phyloP scores from a whole-genome alignment of 2,113 vertebrate species.

The Anoura caudifer region DNA sequence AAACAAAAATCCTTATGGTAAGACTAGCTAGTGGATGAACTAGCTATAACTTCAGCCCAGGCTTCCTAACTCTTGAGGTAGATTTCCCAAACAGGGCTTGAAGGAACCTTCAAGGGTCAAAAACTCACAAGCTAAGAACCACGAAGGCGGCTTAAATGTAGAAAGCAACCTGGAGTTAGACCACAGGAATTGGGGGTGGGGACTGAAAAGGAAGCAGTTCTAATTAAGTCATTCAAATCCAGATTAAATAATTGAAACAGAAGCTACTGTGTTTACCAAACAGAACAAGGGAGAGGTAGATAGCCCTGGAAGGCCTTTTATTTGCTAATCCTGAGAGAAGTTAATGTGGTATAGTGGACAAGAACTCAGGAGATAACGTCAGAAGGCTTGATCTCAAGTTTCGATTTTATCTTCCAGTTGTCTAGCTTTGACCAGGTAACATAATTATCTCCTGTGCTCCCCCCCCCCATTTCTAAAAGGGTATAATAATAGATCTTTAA shows the following conservation, averaged over 20 bases:
- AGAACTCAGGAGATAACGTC: background rate
- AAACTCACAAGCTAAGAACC: background rate
- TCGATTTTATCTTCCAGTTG: background rate
- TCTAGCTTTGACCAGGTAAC: background rate
- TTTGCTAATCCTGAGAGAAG: background rate
- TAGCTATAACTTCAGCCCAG: background rate
- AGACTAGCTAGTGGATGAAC: background rate
- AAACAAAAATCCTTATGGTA: background rate
- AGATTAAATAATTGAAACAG: background rate
- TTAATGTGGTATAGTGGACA: background rate
- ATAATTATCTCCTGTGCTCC: background rate
- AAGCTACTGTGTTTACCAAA: background rate
- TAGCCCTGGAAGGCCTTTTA: background rate
- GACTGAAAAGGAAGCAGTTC: background rate
- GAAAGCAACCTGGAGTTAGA: background rate
- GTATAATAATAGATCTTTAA: background rate
- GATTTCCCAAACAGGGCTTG: background rate
- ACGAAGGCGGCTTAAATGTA: background rate
- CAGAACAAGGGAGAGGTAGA: background rate
- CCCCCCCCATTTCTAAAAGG: background rate
- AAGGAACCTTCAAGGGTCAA: background rate
- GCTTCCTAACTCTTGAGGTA: background rate
- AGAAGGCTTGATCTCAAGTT: background rate
- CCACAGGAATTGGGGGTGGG: background rate
- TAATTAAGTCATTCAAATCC: background rate